A percentile compares a stretch with the other conserved stretches of the same genome.
phyloP scores from a whole-genome alignment of 2,888 invertebrate species.

The Diloba caeruleocephala region DNA sequence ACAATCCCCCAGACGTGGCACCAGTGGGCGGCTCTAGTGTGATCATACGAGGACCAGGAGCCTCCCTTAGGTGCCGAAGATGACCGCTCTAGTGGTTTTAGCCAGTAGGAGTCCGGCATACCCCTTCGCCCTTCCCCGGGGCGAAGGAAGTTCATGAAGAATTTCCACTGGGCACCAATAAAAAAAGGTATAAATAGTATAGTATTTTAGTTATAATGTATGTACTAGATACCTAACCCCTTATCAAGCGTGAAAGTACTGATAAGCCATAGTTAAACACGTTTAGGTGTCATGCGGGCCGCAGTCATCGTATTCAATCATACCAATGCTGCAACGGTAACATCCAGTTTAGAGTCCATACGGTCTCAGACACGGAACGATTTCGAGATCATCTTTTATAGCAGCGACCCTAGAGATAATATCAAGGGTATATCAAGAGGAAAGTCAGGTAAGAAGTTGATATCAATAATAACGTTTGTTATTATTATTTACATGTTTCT shows the following conservation, averaged over 20 bases:
- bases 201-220: neutral
- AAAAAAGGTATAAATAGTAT: no score
- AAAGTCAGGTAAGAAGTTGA: neutral
- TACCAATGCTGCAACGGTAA: neutral
- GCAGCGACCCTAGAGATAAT: neutral
- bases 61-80: no score
- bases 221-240: neutral
- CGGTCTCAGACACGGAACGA: neutral
- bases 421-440: neutral
- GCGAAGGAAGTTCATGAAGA: no score
- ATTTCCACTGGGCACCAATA: no score
- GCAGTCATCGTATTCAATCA: neutral
- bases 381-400: constrained; percentile 4
- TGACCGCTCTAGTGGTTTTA: no score
- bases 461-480: neutral
- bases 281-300: constrained; percentile 29
- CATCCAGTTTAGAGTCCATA: neutral
- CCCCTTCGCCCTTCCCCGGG: no score
- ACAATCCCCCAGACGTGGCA: no score
- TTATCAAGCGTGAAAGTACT: constrained; percentile 35
- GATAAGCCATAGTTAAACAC: constrained; percentile 20
- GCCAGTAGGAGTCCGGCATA: no score
- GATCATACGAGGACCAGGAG: no score
- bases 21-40: no score
- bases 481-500: no score